Conservation (phyloP, 2,888 invertebrate genomes). For the Epirrhoe alternata region DNA sequence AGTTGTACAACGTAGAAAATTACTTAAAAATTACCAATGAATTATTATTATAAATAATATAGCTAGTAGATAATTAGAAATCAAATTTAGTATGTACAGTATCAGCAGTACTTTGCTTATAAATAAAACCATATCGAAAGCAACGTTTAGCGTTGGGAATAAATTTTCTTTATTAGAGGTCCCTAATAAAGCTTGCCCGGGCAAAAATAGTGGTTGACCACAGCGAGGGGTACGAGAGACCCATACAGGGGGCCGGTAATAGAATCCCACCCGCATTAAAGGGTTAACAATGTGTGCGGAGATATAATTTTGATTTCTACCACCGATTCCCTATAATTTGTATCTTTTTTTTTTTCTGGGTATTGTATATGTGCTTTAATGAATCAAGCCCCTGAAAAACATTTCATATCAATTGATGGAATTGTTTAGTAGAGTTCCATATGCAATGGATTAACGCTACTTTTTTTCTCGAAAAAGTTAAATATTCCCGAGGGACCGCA, state of each 20-base stretch:
- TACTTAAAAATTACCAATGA: too few relatives aligned
- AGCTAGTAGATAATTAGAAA: too few relatives aligned
- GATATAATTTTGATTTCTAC: conserved; percentile 41
- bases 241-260: conserved; percentile 44
- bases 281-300: conserved; percentile 42
- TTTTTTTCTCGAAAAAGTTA: too few relatives aligned
- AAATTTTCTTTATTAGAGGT: conserved; percentile 69
- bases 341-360: not conserved
- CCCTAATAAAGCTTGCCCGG: conserved; percentile 65
- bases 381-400: too few relatives aligned
- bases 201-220: conserved; percentile 73
- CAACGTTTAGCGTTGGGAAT: conserved; percentile 49
- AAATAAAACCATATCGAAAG: conserved; percentile 16
- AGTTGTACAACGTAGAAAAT: too few relatives aligned
- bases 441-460: too few relatives aligned
- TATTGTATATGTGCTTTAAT: too few relatives aligned
- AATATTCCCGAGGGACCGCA: too few relatives aligned
- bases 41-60: too few relatives aligned
- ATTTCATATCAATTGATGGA: too few relatives aligned
- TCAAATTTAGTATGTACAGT: too few relatives aligned
- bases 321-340: conserved; percentile 29
- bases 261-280: conserved; percentile 58
- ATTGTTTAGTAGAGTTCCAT: too few relatives aligned
- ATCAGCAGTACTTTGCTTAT: not conserved
- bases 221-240: conserved; percentile 48